These are phyloP conservation scores for Drosophila seguyi DNA, from an alignment of 1,140 invertebrate species.

Conservation along the genomic window DNA sequence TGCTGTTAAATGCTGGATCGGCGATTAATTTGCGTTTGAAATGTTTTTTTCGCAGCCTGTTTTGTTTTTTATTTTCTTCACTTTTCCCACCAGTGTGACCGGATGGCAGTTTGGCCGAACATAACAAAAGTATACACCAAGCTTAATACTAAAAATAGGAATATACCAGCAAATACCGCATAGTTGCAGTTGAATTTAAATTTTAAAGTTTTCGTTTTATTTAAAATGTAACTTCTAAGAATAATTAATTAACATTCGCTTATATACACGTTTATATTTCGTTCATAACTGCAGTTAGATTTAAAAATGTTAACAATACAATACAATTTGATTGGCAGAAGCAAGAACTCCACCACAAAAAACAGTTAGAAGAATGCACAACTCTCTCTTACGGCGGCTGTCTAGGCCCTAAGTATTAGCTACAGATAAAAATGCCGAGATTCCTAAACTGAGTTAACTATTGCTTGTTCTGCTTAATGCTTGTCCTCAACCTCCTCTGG, in stretches of 20 bases:
- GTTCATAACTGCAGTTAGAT: slow-evolving; percentile 56
- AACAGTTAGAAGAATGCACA: slow-evolving; percentile 46
- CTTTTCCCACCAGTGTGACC: slow-evolving; percentile 25
- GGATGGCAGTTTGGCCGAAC: neutral
- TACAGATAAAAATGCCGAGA: slow-evolving; percentile 78
- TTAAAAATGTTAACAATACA: slow-evolving; percentile 73
- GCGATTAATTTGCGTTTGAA: slow-evolving; percentile 17
- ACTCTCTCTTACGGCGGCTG: slow-evolving; percentile 22
- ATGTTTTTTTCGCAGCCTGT: slow-evolving; percentile 36
- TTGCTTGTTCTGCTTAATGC: slow-evolving; percentile 60
- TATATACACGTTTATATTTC: slow-evolving; percentile 52
- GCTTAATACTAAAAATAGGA: neutral
- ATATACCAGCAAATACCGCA: neutral
- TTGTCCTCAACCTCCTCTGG: slow-evolving; percentile 30
- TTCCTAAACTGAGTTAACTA: slow-evolving; percentile 70
- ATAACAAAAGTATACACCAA: neutral
- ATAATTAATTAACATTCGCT: neutral
- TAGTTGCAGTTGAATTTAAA: neutral
- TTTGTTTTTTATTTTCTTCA: slow-evolving; percentile 32
- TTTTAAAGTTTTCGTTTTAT: neutral
- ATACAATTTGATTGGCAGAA: slow-evolving; percentile 29
- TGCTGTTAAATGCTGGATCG: neutral
- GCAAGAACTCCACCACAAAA: slow-evolving; percentile 35
- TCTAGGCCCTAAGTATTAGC: slow-evolving; percentile 57
- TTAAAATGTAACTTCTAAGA: neutral